A percentile compares a stretch with the other conserved stretches of the same genome.
Evolutionary conservation across 2,888 invertebrate genomes (phyloP).

Genomic region (Xylocampa areola): DNA sequence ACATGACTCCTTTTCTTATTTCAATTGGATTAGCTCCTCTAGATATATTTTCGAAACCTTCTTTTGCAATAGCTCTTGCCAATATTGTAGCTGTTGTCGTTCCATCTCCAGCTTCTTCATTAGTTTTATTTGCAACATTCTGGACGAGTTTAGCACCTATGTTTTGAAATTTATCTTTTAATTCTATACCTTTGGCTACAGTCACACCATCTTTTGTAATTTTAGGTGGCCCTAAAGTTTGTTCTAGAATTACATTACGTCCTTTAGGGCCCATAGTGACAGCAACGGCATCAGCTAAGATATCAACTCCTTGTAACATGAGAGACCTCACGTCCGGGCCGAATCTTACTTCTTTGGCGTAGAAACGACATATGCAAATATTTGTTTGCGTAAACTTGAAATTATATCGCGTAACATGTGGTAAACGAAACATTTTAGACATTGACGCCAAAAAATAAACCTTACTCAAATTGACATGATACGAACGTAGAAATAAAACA

Average conservation of each 20-base stretch:
- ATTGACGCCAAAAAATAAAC: neutral
- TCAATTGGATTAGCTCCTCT: slow-evolving; percentile 99
- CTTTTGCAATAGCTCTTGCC: slow-evolving; percentile 98
- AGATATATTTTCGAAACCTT: slow-evolving; percentile 99
- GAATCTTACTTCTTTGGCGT: slow-evolving; percentile 98
- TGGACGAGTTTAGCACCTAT: slow-evolving; percentile 99
- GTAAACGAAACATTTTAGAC: slow-evolving; percentile 67
- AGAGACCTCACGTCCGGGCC: slow-evolving; percentile 98
- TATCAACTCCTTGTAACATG: slow-evolving; percentile 99
- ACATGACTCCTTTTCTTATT: slow-evolving; percentile 96
- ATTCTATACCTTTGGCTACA: slow-evolving; percentile 98
- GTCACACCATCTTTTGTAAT: slow-evolving; percentile 99
- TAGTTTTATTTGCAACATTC: slow-evolving; percentile 99
- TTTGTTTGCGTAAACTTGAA: slow-evolving; percentile 44
- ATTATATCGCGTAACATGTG: slow-evolving; percentile 40
- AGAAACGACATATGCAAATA: slow-evolving; percentile 68
- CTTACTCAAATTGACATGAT: slow-evolving; percentile 26
- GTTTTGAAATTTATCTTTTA: slow-evolving; percentile 99
- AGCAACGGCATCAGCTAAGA: slow-evolving; percentile 99
- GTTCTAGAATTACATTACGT: slow-evolving; percentile 99
- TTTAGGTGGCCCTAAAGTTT: slow-evolving; percentile 99
- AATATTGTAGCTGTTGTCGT: slow-evolving; percentile 99
- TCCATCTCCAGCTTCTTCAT: slow-evolving; percentile 99
- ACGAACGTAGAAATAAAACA: slow-evolving; percentile 43
- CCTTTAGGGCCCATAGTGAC: slow-evolving; percentile 99